A percentile compares a stretch with the other conserved stretches of the same genome.
Evolutionary conservation across 2,888 invertebrate genomes (phyloP).

Genomic region (Petrolisthes manimaculis): DNA sequence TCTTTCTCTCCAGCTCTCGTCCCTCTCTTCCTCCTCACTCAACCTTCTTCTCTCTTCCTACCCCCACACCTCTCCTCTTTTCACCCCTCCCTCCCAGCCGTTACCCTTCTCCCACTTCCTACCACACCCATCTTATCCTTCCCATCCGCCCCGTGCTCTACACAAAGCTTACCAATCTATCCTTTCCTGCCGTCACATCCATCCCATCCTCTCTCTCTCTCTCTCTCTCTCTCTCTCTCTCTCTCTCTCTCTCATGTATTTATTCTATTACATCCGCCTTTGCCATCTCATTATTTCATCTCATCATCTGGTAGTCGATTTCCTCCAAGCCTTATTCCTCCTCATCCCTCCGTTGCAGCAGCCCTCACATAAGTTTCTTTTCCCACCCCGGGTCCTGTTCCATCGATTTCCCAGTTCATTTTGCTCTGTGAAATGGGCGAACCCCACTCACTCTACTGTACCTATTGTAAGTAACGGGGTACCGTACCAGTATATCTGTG

Average conservation of each 20-base stretch:
- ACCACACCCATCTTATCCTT: not conserved
- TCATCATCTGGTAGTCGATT: not conserved
- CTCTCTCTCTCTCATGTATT: constrained; percentile 10
- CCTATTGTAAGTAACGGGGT: too few species aligned
- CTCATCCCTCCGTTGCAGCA: not conserved
- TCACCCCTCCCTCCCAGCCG: not conserved
- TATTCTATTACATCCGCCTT: not conserved
- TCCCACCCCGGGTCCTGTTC: not conserved
- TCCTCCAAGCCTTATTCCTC: not conserved
- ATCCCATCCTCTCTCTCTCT: not conserved
- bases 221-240: not conserved
- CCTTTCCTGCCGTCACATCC: not conserved
- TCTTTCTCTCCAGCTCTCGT: not conserved
- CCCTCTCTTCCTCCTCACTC: not conserved
- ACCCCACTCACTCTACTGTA: too few species aligned
- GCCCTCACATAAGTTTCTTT: not conserved
- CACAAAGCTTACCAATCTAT: too few species aligned
- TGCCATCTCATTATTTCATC: not conserved
- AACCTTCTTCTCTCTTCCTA: not conserved
- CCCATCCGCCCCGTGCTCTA: not conserved
- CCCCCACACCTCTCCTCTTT: not conserved
- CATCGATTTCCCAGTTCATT: too few species aligned
- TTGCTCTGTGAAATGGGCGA: too few species aligned
- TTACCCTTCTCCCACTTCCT: not conserved
- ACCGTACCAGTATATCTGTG: too few species aligned